Evolutionary conservation across 30 jellyfish, hydroid and myxozoan genomes (phyloP).

Genomic region (Cassiopea xamachana): DNA sequence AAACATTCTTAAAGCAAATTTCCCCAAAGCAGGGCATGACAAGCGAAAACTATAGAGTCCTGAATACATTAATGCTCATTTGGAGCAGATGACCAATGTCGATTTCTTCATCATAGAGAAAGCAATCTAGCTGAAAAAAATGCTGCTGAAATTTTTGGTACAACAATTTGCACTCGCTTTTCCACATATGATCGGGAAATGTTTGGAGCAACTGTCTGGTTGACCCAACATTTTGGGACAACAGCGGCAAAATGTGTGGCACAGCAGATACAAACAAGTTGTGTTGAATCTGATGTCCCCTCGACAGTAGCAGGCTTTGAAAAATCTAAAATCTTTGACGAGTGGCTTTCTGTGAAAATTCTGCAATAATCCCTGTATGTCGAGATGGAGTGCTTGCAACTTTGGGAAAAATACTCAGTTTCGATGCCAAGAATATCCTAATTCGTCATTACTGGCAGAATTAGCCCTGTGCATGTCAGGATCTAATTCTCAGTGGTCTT

Average conservation of each 20-base stretch:
- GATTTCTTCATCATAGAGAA: constrained; percentile 15
- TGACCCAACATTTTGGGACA: constrained; percentile 45
- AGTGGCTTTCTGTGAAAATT: constrained; percentile 22
- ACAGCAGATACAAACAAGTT: constrained; percentile 10
- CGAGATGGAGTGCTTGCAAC: constrained; percentile 32
- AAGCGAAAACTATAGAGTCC: constrained; percentile 37
- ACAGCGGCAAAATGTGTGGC: constrained; percentile 38
- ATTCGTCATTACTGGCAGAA: constrained; percentile 38
- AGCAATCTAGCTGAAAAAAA: neutral
- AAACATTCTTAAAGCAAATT: constrained; percentile 28
- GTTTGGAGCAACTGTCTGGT: constrained; percentile 33
- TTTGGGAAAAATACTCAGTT: constrained; percentile 23
- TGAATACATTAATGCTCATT: constrained; percentile 35
- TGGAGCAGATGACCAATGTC: constrained; percentile 37
- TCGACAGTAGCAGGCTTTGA: constrained; percentile 32
- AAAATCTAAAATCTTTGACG: constrained; percentile 8
- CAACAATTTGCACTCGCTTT: constrained; percentile 26
- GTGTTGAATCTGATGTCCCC: constrained; percentile 10
- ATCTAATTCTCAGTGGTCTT: constrained; percentile 24
- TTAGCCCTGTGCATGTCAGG: constrained; percentile 49
- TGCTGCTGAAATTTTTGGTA: neutral
- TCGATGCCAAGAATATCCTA: constrained; percentile 9
- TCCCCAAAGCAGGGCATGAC: constrained; percentile 45
- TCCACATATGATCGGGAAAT: constrained; percentile 42
- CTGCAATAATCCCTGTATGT: neutral